Evolutionary conservation across 2,888 invertebrate species (phyloP).

Genomic region (Metacarcinus magister): DNA sequence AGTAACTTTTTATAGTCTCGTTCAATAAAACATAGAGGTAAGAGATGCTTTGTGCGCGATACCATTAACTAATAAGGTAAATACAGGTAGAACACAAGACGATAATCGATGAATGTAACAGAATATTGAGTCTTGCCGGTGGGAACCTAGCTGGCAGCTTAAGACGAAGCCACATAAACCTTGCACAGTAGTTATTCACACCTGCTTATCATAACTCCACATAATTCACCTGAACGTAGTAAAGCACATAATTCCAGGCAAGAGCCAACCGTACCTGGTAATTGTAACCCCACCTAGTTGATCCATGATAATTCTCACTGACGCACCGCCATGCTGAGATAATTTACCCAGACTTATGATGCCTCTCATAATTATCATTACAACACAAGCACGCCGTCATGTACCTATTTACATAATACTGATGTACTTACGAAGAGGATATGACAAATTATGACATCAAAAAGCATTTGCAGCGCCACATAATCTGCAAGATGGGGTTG

Average conservation of each 20-base stretch:
- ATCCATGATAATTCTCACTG: conserved; percentile 52
- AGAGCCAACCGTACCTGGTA: conserved; percentile 48
- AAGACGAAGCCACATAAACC: neutral
- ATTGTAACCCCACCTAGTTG: conserved; percentile 36
- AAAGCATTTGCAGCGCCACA: neutral
- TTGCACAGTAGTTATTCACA: neutral
- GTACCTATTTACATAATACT: neutral
- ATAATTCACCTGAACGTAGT: neutral
- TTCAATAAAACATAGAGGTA: neutral
- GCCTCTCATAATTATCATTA: conserved; percentile 49
- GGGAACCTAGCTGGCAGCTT: neutral
- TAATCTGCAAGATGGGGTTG: neutral
- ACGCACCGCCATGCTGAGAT: conserved; percentile 28
- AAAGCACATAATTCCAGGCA: conserved; percentile 36
- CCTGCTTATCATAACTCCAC: neutral
- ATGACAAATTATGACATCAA: conserved; percentile 38
- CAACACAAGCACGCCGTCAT: conserved; percentile 21
- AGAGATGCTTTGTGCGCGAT: neutral
- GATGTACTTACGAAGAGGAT: neutral
- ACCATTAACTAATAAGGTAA: neutral
- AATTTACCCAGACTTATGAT: conserved; percentile 58
- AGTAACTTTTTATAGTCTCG: neutral
- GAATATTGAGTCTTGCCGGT: neutral
- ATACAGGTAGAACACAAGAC: neutral
- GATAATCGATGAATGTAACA: neutral